Evolutionary conservation across 2,888 invertebrate genomes (phyloP).

Genomic region (Eumacrocentrus americanus): DNA sequence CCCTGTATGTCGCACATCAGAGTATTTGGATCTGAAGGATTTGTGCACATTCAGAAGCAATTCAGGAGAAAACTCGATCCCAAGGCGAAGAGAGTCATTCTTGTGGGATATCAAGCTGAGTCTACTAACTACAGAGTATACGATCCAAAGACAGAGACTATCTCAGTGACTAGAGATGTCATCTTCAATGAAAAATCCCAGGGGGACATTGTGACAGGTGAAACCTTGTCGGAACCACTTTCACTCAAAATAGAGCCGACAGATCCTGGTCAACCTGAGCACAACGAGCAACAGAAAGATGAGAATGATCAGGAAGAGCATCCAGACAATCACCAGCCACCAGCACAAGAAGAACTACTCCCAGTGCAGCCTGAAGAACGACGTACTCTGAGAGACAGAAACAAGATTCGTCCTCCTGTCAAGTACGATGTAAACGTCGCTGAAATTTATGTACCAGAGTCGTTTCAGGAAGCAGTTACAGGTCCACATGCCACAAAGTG

Average conservation of each 20-base stretch:
- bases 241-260: too few species aligned
- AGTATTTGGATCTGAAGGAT: constrained; percentile 10
- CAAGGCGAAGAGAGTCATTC: constrained; percentile 35
- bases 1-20: not conserved
- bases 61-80: constrained; percentile 37
- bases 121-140: constrained; percentile 29
- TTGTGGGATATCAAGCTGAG: constrained; percentile 31
- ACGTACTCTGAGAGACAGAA: constrained; percentile 17
- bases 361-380: not conserved
- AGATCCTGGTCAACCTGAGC: too few species aligned
- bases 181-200: constrained; percentile 7
- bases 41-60: constrained; percentile 16
- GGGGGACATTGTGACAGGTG: not conserved
- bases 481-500: constrained; percentile 23
- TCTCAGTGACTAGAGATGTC: constrained; percentile 26
- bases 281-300: not conserved
- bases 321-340: not conserved
- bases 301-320: not conserved
- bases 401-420: not conserved
- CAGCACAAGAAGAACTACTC: not conserved
- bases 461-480: constrained; percentile 24
- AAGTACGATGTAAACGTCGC: constrained; percentile 19
- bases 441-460: constrained; percentile 14
- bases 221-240: too few species aligned
- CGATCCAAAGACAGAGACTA: constrained; percentile 11